phyloP scores from a whole-genome alignment of 2,797 vertebrate species.

The Chiroxiphia lanceolata region DNA sequence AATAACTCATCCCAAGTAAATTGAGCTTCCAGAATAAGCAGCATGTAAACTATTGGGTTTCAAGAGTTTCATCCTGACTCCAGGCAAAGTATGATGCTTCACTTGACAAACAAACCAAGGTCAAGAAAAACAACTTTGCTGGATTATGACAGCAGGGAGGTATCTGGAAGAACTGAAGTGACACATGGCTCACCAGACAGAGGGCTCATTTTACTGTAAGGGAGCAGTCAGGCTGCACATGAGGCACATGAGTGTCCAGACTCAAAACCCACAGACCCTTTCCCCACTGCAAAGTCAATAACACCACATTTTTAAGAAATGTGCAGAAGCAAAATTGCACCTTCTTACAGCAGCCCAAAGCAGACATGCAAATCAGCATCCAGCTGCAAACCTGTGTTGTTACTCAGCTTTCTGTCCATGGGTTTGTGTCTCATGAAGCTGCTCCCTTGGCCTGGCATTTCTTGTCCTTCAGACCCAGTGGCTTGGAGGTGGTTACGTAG shows the following conservation, averaged over 20 bases:
- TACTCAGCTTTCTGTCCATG: neutral
- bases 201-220: neutral
- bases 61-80: constrained; percentile 12
- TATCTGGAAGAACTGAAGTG: neutral
- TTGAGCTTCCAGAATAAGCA: neutral
- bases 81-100: constrained; percentile 29
- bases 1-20: constrained; percentile 34
- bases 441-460: neutral
- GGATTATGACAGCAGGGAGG: neutral
- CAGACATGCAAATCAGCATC: neutral
- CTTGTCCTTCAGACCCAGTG: neutral
- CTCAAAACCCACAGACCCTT: neutral
- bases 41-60: neutral
- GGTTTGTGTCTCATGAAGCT: neutral
- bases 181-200: neutral
- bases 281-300: neutral
- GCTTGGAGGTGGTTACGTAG: neutral
- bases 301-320: neutral
- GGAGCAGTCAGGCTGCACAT: neutral
- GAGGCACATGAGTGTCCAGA: neutral
- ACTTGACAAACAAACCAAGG: constrained; percentile 23
- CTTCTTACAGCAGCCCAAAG: neutral
- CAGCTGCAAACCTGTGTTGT: neutral
- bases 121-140: neutral
- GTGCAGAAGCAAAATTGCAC: neutral